A percentile compares a stretch with the other conserved stretches of the same genome.
Conservation (phyloP, 2,888 invertebrate genomes). For the Harmothoe impar region DNA sequence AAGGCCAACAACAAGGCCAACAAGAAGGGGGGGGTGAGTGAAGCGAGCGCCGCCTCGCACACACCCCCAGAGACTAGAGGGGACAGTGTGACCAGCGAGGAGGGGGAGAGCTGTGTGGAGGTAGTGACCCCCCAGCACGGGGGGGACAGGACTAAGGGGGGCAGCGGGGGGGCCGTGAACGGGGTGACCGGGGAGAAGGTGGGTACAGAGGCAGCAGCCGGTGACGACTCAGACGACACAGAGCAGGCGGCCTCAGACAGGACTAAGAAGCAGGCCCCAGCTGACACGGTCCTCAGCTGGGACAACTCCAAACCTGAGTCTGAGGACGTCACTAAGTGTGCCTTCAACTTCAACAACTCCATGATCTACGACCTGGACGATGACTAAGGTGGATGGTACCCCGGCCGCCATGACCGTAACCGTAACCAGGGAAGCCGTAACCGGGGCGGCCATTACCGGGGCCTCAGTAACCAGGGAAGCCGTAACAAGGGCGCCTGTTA, state of each 20-base stretch:
- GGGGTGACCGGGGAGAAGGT: background rate
- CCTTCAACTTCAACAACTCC: slow-evolving; percentile 79
- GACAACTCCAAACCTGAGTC: background rate
- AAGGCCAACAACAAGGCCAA: background rate
- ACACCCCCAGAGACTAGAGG: slow-evolving; percentile 62
- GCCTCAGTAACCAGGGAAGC: too few relatives aligned
- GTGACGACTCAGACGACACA: slow-evolving; percentile 27
- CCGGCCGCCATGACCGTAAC: background rate
- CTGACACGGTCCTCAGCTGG: slow-evolving; percentile 48
- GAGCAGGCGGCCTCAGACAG: background rate
- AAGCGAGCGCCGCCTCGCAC: slow-evolving; percentile 53
- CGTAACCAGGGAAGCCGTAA: too few relatives aligned
- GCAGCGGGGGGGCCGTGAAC: background rate
- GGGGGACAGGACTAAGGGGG: background rate
- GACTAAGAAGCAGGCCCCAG: background rate
- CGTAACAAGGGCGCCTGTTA: too few relatives aligned
- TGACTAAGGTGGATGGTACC: slow-evolving; percentile 51
- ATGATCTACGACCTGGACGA: slow-evolving; percentile 81
- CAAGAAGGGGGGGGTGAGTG: slow-evolving; percentile 34
- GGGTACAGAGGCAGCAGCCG: background rate
- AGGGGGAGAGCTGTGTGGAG: slow-evolving; percentile 48
- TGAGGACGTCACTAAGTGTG: slow-evolving; percentile 74
- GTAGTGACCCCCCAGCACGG: background rate
- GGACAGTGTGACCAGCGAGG: slow-evolving; percentile 52
- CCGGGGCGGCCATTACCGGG: too few relatives aligned